phyloP scores from a whole-genome alignment of 2,888 invertebrate species.

The Temnothorax rugatulus region DNA sequence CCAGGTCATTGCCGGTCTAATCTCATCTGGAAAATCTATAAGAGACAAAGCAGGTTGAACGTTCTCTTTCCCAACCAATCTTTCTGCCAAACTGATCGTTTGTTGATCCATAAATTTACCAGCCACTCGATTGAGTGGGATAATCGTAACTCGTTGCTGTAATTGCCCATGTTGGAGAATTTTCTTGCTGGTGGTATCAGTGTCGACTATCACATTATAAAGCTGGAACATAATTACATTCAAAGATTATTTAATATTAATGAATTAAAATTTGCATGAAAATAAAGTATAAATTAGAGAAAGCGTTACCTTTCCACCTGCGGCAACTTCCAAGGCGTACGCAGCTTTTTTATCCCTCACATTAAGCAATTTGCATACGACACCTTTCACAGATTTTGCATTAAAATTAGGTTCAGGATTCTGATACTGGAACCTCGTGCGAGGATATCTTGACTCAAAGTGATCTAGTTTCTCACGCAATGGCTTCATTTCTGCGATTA shows the following conservation, averaged over 20 bases:
- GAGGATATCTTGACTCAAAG: constrained; percentile 88
- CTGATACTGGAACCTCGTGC: constrained; percentile 90
- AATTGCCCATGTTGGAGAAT: constrained; percentile 94
- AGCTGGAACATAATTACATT: constrained; percentile 88
- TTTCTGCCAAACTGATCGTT: constrained; percentile 90
- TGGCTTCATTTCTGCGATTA: constrained; percentile 88
- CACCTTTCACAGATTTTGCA: constrained; percentile 90
- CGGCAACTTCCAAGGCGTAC: constrained; percentile 94
- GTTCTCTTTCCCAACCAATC: constrained; percentile 92
- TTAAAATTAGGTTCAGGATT: constrained; percentile 93
- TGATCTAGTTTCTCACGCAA: constrained; percentile 88
- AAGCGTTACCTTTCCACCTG: constrained; percentile 91
- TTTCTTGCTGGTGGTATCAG: constrained; percentile 93
- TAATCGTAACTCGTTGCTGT: constrained; percentile 93
- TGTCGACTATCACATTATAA: constrained; percentile 96
- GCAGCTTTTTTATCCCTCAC: constrained; percentile 91
- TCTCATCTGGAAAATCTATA: constrained; percentile 90
- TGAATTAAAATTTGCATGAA: constrained; percentile 22
- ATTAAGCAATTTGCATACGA: constrained; percentile 92
- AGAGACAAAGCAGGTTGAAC: constrained; percentile 94
- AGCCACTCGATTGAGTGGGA: constrained; percentile 96
- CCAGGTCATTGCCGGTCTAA: constrained; percentile 93
- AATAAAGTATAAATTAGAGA: neutral
- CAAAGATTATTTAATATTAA: too few species aligned
- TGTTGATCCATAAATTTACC: constrained; percentile 88